phyloP scores from a whole-genome alignment of 2,797 vertebrate species.

The Steatocranus sp. region DNA sequence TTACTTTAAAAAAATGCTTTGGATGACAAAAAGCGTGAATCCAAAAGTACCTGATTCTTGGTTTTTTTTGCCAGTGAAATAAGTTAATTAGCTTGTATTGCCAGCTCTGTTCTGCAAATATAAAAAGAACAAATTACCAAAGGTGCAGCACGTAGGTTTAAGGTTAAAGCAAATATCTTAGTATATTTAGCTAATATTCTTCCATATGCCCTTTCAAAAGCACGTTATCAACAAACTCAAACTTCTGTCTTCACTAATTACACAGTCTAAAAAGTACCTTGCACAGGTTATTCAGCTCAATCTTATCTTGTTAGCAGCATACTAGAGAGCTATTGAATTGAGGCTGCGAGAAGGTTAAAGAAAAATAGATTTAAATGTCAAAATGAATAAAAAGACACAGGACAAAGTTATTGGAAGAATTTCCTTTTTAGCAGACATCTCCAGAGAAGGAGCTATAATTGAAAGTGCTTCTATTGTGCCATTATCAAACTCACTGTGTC shows the following conservation, averaged over 20 bases:
- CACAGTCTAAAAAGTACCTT: background rate
- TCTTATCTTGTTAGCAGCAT: slow-evolving; percentile 17
- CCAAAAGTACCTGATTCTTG: background rate
- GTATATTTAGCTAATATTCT: background rate
- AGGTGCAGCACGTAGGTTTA: background rate
- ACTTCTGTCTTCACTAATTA: slow-evolving; percentile 7
- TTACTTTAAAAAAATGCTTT: background rate
- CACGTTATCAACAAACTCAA: background rate
- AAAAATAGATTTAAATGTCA: slow-evolving; percentile 56
- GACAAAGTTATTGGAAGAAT: slow-evolving; percentile 45
- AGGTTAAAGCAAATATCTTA: background rate
- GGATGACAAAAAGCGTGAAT: background rate
- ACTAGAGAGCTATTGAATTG: slow-evolving; percentile 34
- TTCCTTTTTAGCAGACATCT: slow-evolving; percentile 43
- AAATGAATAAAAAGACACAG: slow-evolving; percentile 46
- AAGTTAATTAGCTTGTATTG: background rate
- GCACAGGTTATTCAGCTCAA: slow-evolving; percentile 11
- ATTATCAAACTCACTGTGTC: slow-evolving; percentile 47
- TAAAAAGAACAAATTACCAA: background rate
- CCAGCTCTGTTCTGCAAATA: background rate
- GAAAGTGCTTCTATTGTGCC: slow-evolving; percentile 44
- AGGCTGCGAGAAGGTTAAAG: slow-evolving; percentile 9
- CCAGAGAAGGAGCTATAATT: slow-evolving; percentile 50
- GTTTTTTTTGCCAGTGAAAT: rapidly evolving
- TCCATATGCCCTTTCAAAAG: background rate